Conservation (phyloP, 2,113 vertebrate species). For the Grammomys surdaster region DNA sequence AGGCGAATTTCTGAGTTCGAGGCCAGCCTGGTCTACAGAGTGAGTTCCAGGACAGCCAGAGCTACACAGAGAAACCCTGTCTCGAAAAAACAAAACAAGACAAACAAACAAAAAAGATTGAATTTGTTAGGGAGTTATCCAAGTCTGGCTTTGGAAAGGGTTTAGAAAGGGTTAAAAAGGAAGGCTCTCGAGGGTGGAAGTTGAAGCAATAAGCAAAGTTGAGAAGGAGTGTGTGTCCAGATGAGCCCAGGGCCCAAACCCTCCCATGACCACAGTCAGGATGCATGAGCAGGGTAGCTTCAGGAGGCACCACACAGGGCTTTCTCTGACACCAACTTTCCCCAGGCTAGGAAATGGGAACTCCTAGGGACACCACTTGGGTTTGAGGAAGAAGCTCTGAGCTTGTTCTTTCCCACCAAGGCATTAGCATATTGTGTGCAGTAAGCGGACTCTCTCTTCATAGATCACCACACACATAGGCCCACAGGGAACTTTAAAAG, state of each 20-base stretch:
- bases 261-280: neutral
- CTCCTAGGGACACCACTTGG: fast-evolving
- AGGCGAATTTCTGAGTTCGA: too few relatives aligned
- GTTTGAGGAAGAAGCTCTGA: too few relatives aligned
- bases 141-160: neutral
- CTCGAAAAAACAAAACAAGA: too few relatives aligned
- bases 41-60: too few relatives aligned
- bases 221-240: neutral
- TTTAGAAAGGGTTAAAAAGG: neutral
- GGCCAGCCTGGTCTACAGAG: too few relatives aligned
- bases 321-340: neutral
- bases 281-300: too few relatives aligned
- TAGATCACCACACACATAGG: neutral
- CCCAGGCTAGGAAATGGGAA: neutral
- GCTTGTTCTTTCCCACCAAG: neutral
- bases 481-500: neutral
- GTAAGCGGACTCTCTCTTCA: neutral
- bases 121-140: neutral
- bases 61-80: too few relatives aligned
- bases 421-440: neutral
- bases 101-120: too few relatives aligned
- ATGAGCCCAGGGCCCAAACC: too few relatives aligned
- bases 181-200: neutral
- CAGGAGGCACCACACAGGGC: neutral
- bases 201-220: neutral